phyloP scores from a whole-genome alignment of 2,797 vertebrate species.

The Myotis myotis region DNA sequence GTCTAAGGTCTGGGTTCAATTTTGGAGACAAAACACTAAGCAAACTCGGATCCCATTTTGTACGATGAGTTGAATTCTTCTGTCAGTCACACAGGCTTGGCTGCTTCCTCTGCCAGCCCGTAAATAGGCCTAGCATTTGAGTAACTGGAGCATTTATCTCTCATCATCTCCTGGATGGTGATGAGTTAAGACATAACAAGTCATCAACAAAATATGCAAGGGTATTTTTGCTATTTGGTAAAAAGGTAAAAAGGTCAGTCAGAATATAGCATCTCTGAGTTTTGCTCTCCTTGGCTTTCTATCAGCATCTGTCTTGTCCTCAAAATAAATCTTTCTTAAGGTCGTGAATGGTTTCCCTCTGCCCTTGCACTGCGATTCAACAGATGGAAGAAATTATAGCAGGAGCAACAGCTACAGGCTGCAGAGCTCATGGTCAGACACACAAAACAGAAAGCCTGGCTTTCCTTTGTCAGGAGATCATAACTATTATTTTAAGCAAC shows the following conservation, averaged over 20 bases:
- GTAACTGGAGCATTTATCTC: neutral
- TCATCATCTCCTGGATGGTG: neutral
- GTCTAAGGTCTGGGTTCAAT: neutral
- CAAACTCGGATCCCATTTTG: neutral
- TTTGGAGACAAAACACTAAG: slow-evolving; percentile 6
- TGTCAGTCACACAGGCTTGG: neutral
- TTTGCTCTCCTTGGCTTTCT: neutral
- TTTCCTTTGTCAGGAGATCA: neutral
- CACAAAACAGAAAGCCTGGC: neutral
- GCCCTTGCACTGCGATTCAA: neutral
- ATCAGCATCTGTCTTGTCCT: neutral
- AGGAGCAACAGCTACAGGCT: neutral
- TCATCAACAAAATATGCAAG: neutral
- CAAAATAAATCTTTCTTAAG: slow-evolving; percentile 9
- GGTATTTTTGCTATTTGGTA: neutral
- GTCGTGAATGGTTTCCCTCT: neutral
- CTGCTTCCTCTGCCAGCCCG: neutral
- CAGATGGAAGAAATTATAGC: slow-evolving; percentile 27
- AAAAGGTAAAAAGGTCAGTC: slow-evolving; percentile 14
- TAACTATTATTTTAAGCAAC: slow-evolving; percentile 46
- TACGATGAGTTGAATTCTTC: neutral
- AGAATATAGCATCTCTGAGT: neutral
- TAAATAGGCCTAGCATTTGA: neutral
- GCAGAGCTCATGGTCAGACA: neutral
- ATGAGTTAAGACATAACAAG: neutral